Conservation (phyloP, 2,113 vertebrate genomes). For the Neogobius melanostomus region DNA sequence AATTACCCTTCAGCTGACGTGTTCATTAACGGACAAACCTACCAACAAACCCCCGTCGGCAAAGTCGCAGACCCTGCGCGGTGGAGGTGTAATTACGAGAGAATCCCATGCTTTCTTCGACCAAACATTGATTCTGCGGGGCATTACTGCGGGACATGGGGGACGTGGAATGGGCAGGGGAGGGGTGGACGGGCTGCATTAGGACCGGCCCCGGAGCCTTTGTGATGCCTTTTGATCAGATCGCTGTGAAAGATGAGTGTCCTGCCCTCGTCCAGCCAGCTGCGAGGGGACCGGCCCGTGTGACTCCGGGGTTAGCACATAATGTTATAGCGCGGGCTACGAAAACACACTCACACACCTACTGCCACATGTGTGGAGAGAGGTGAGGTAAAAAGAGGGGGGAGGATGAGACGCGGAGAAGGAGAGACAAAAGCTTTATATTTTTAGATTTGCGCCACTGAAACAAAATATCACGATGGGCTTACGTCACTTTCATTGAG, state of each 20-base stretch:
- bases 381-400: background rate
- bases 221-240: slow-evolving; percentile 93
- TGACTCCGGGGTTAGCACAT: slow-evolving; percentile 69
- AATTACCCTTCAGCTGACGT: background rate
- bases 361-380: slow-evolving; percentile 15
- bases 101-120: background rate
- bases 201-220: slow-evolving; percentile 82
- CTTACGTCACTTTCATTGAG: no score
- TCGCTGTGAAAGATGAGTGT: slow-evolving; percentile 95
- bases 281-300: slow-evolving; percentile 89
- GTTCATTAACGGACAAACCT: background rate
- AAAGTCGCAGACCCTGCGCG: background rate
- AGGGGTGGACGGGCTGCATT: slow-evolving; percentile 74
- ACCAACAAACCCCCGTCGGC: background rate
- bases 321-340: no score
- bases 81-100: background rate
- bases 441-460: no score
- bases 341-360: slow-evolving; percentile 6
- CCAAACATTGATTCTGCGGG: slow-evolving; percentile 78
- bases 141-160: slow-evolving; percentile 80
- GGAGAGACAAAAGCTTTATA: background rate
- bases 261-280: slow-evolving; percentile 88
- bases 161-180: slow-evolving; percentile 18
- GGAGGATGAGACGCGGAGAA: background rate
- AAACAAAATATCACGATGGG: no score